Evolutionary conservation across 2,797 vertebrate species (phyloP), one percentile per base, ranked within the genome.

Genomic region (Centropyge bicolor): DNA sequence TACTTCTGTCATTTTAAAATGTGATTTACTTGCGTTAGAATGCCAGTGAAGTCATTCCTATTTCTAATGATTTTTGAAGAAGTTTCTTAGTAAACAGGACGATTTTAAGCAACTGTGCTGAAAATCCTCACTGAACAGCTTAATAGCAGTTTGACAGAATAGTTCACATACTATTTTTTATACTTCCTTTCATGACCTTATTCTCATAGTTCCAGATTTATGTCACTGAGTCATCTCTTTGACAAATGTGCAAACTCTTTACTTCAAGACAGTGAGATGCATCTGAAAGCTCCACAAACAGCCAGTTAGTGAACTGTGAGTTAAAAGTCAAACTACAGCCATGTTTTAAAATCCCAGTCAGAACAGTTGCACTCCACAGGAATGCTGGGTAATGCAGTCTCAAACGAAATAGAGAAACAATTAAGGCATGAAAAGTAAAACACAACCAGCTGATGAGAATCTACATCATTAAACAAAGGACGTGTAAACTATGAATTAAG

Each of bases 381-480:
- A 66, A 70, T 81, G 5, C 59, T 83, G 65, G 55, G 64, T 41
- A 66, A 83, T 73, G 31, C 0, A 45, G 43, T 83, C 54, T 36
- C 35, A 61, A 45, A 8, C 65, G 24, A 76, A 74, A 74, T 3
- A 62, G 7, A 62, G 54, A 59, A 27, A 69, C 14, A 56, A 36
- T 64, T 31, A 84, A 73, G 64, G 59, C 63, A 46, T 62, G 6
- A 69, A 70, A 88, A 56, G 22, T 57, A 59, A 74, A 73, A 65
- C 54, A 51, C 55, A 72, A 51, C 46, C 41, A 40, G n/a, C 27
- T 74, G 20, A 31, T 20, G 20, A 14, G 36, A 27, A 70, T 62
- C 56, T 38, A 71, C 31, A 61, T 68, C 45, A n/a, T n/a, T n/a
- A 55, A 38, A 78, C 20, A 46, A 54, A 68, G 56, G 22, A 43